Evolutionary conservation across 2,888 invertebrate species (phyloP), one percentile per base, ranked within the genome.

Genomic region (Philaethria dido): DNA sequence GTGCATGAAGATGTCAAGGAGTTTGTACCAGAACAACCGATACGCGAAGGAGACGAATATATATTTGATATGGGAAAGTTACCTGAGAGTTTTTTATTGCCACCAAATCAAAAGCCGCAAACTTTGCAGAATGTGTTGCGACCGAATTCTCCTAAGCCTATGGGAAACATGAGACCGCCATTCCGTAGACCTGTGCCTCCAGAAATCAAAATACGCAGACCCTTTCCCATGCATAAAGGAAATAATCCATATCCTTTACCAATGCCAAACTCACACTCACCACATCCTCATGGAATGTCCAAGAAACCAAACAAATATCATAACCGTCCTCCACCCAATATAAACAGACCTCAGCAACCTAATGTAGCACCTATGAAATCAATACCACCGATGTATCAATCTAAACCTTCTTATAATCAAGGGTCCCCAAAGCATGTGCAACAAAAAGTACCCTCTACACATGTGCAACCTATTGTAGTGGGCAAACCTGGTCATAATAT

Each of bases 181-280:
- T 92, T 86, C 70, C 83, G 92, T 50, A 82, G 92, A 11, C 92
- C 93, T 0, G 75, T 77, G 3, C 92, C 92, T 0, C 92, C 91
- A n/a, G 92, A 92, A 77, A 91, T 93, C 25, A 90, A 89, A 71
- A 70, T 89, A n/a, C 85, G 90, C 45, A 80, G 92, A 71, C 91
- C 87, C 11, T 80, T 81, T 44, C 82, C 83, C 5, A 80, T 80
- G 69, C 81, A 79, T 57, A 89, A 89, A 73, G 77, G 74, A 2
- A 84, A 80, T 57, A 73, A 68, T 22, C 83, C 80, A 13, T 92
- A 89, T 65, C 91, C 92, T 2, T 72, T 91, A 16, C 75, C 87
- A 6, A 81, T 91, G 82, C 91, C 90, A 0, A 84, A 80, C 44
- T 77, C 80, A 50, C 85, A 88, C 36, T 78, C 78, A 1, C 73